Conservation (phyloP, 2,797 vertebrate genomes). For the Smutsia temminckii region DNA sequence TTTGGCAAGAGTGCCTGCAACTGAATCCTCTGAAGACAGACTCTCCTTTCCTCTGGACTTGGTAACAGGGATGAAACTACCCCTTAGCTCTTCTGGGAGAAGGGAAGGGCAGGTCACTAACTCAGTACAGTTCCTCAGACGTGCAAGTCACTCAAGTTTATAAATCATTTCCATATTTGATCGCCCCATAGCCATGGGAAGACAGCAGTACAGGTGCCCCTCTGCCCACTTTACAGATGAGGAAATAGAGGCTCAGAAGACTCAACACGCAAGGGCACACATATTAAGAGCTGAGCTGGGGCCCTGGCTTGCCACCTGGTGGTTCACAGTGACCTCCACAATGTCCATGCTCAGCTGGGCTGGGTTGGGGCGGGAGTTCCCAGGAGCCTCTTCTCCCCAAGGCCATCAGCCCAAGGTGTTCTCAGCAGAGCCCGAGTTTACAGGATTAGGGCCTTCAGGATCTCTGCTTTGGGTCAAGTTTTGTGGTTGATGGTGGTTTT, state of each 20-base stretch:
- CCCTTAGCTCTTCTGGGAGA: no score
- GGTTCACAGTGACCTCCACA: background rate
- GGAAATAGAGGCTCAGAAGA: background rate
- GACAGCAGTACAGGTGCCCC: background rate
- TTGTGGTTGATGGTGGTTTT: background rate
- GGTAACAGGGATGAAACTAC: background rate
- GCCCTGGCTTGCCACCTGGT: background rate
- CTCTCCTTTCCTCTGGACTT: background rate
- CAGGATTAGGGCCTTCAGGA: background rate
- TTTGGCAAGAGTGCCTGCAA: background rate
- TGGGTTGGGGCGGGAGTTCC: background rate
- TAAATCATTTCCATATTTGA: background rate
- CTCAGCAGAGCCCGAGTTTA: background rate
- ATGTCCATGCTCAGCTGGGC: background rate
- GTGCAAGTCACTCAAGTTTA: background rate
- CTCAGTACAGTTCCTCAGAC: background rate
- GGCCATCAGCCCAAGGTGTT: background rate
- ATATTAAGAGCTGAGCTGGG: background rate
- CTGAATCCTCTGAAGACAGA: background rate
- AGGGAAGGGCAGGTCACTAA: no score
- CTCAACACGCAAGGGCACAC: background rate
- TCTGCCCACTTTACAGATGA: background rate
- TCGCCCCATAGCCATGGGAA: no score
- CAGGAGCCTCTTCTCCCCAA: background rate
- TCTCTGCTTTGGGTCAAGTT: background rate